phyloP scores from a whole-genome alignment of 2,113 vertebrate genomes.

The Puma concolor region DNA sequence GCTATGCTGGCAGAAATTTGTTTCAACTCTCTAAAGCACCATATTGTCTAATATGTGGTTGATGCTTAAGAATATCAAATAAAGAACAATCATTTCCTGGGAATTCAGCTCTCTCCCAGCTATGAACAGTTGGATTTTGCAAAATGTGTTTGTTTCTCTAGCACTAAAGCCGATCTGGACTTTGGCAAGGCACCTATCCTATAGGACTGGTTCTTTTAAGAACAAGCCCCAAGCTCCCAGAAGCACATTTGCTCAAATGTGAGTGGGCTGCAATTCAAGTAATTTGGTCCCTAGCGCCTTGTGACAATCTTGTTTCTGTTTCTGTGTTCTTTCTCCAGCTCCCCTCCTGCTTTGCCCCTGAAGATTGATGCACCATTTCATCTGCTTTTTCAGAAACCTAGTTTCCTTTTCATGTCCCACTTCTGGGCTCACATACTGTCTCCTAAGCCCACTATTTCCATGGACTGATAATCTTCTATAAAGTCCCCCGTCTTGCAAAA shows the following conservation, averaged over 20 bases:
- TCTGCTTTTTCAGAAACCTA: neutral
- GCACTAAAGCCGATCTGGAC: neutral
- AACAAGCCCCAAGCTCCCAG: neutral
- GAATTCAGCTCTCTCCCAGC: neutral
- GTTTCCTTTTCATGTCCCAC: neutral
- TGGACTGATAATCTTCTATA: neutral
- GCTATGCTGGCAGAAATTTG: neutral
- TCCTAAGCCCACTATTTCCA: neutral
- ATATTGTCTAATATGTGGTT: neutral
- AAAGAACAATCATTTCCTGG: slow-evolving; percentile 25
- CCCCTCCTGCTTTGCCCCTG: neutral
- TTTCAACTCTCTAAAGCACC: neutral
- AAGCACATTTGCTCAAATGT: neutral
- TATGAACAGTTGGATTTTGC: neutral
- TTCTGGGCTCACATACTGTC: neutral
- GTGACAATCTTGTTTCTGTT: neutral
- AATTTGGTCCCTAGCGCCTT: neutral
- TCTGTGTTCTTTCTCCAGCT: neutral
- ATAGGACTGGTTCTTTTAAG: neutral
- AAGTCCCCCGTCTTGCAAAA: neutral
- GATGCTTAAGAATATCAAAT: neutral
- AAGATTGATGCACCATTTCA: neutral
- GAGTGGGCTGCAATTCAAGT: neutral
- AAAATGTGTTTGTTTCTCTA: neutral
- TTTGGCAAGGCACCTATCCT: neutral